Evolutionary conservation across 2,797 vertebrate species (phyloP).

Genomic region (Neosalanx taihuensis): DNA sequence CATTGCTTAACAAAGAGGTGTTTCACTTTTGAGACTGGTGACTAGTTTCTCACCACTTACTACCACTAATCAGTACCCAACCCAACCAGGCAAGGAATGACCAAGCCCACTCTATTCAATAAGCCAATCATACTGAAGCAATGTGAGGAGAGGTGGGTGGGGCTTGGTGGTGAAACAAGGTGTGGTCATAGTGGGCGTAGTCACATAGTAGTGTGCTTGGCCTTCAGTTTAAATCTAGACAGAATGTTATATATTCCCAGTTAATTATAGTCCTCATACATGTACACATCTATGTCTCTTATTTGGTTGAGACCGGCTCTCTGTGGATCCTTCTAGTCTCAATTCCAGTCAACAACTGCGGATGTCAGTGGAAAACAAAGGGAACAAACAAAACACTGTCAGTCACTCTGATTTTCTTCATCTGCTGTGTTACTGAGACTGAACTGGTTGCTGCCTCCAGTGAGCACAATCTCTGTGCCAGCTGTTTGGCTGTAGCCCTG

Average conservation of each 20-base stretch:
- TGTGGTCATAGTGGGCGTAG: conserved; percentile 65
- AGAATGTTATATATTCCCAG: conserved; percentile 35
- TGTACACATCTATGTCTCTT: conserved; percentile 24
- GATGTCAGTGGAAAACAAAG: conserved; percentile 19
- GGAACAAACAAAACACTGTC: conserved; percentile 12
- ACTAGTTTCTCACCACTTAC: conserved; percentile 36
- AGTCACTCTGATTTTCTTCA: neutral
- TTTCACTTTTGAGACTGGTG: conserved; percentile 26
- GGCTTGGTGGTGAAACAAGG: conserved; percentile 62
- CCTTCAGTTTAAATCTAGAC: conserved; percentile 65
- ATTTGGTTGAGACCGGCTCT: neutral
- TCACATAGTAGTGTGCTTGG: conserved; percentile 44
- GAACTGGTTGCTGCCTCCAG: conserved; percentile 21
- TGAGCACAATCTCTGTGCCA: conserved; percentile 21
- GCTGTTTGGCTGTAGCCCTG: conserved; percentile 34
- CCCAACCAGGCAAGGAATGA: conserved; percentile 36
- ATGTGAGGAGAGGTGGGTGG: conserved; percentile 55
- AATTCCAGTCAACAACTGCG: conserved; percentile 17
- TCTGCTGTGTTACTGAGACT: conserved; percentile 25
- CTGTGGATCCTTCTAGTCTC: conserved; percentile 9
- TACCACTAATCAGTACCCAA: conserved; percentile 32
- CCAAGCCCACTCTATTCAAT: conserved; percentile 6
- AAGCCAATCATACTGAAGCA: conserved; percentile 59
- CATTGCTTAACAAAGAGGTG: conserved; percentile 32
- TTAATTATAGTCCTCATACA: conserved; percentile 35